A percentile compares a stretch with the other conserved stretches of the same genome.
These are phyloP conservation scores for Taenaris catops DNA, from an alignment of 2,888 invertebrate species.

Conservation along the genomic window DNA sequence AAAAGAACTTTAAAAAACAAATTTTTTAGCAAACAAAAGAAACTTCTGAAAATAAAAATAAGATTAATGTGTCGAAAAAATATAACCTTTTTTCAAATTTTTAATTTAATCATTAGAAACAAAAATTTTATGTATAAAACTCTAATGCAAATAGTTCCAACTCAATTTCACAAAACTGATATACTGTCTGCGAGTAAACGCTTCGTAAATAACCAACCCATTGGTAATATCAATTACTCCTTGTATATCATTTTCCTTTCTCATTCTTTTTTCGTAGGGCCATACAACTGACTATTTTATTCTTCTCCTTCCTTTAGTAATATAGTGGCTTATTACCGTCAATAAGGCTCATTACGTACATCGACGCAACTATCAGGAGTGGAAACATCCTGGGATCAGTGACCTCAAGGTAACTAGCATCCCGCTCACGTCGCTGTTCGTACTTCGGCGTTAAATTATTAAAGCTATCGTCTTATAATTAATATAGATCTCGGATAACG, in stretches of 20 bases:
- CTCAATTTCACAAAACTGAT: too few relatives aligned
- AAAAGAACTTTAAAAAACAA: too few relatives aligned
- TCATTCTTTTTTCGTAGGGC: not conserved
- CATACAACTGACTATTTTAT: slow-evolving; percentile 5
- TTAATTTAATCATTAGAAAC: too few relatives aligned
- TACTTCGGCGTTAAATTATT: slow-evolving; percentile 19
- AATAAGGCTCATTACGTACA: slow-evolving; percentile 21
- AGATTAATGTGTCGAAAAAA: too few relatives aligned
- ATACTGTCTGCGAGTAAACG: too few relatives aligned
- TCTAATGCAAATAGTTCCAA: too few relatives aligned
- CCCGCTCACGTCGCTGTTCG: slow-evolving; percentile 22
- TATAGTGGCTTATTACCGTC: slow-evolving; percentile 14
- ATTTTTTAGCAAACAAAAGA: too few relatives aligned
- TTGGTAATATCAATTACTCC: slow-evolving; percentile 3
- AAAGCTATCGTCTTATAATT: slow-evolving; percentile 16
- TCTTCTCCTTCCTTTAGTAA: slow-evolving; percentile 5
- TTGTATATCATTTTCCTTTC: slow-evolving; percentile 9
- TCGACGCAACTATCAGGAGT: slow-evolving; percentile 25
- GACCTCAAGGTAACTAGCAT: slow-evolving; percentile 59
- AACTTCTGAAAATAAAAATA: too few relatives aligned
- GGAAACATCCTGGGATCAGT: slow-evolving; percentile 46
- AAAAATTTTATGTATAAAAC: too few relatives aligned
- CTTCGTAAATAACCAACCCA: slow-evolving; percentile 1
- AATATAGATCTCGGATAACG: slow-evolving; percentile 15
- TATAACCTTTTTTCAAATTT: too few relatives aligned